Evolutionary conservation across 2,113 vertebrate species (phyloP).

Genomic region (Malurus alboscapulatus): DNA sequence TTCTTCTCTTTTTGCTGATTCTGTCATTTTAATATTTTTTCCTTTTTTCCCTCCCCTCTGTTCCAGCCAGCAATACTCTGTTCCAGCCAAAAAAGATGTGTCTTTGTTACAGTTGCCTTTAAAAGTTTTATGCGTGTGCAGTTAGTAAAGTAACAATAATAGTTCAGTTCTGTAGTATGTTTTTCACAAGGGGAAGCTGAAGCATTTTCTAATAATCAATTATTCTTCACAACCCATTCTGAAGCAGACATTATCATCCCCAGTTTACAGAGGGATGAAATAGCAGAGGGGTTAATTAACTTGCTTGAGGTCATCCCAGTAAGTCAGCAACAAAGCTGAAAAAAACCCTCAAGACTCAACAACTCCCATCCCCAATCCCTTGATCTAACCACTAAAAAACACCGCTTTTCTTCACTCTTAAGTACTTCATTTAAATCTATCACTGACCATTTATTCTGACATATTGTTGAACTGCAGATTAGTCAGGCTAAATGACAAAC

Average conservation of each 20-base stretch:
- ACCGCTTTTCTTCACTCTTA: neutral
- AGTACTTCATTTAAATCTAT: neutral
- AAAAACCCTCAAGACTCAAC: neutral
- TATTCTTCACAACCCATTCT: neutral
- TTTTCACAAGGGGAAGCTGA: neutral
- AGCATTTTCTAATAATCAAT: neutral
- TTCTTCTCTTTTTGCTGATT: constrained; percentile 3
- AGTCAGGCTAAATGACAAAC: neutral
- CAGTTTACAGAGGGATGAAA: constrained; percentile 27
- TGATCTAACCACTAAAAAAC: neutral
- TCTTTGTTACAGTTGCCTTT: neutral
- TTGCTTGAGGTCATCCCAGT: constrained; percentile 13
- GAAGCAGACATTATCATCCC: neutral
- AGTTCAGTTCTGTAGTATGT: neutral
- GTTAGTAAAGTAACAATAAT: neutral
- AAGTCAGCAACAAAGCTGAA: neutral
- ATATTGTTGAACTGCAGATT: neutral
- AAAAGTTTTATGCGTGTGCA: neutral
- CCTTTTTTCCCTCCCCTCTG: neutral
- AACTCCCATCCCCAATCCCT: neutral
- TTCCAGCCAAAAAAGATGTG: neutral
- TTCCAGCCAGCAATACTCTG: neutral
- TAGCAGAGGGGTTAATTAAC: constrained; percentile 44
- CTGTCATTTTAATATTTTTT: neutral
- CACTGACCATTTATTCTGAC: neutral